Evolutionary conservation across 2,797 vertebrate species (phyloP).

Genomic region (Coracias cyanogaster): DNA sequence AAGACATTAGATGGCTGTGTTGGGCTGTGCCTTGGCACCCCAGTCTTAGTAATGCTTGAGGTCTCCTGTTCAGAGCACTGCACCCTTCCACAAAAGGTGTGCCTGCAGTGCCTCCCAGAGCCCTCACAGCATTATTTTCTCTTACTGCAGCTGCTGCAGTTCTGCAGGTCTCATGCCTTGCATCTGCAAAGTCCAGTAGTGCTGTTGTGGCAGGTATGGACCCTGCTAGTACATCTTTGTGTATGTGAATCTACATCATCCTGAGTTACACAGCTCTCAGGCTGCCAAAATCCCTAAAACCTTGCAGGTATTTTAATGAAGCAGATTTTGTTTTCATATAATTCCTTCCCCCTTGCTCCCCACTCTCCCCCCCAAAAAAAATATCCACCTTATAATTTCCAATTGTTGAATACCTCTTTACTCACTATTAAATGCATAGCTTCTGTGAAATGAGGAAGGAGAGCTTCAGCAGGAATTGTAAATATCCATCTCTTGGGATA

Average conservation of each 20-base stretch:
- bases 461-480: not conserved
- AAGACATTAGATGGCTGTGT: not conserved
- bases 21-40: not conserved
- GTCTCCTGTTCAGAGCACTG: fast-evolving
- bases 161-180: not conserved
- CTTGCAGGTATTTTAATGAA: not conserved
- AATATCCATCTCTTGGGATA: not conserved
- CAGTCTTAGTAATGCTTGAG: not conserved
- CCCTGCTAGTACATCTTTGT: not conserved
- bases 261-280: not conserved
- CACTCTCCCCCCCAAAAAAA: not conserved
- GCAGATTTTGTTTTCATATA: not conserved
- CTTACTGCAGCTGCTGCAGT: not conserved
- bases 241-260: not conserved
- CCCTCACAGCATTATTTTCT: fast-evolving
- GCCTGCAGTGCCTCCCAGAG: not conserved
- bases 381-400: not conserved
- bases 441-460: not conserved
- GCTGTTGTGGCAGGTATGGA: not conserved
- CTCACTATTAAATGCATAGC: not conserved
- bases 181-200: not conserved
- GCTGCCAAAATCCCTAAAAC: not conserved
- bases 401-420: not conserved
- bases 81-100: not conserved
- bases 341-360: fast-evolving